Conservation (phyloP, 2,888 invertebrate species). For the Drosophila mercatorum region DNA sequence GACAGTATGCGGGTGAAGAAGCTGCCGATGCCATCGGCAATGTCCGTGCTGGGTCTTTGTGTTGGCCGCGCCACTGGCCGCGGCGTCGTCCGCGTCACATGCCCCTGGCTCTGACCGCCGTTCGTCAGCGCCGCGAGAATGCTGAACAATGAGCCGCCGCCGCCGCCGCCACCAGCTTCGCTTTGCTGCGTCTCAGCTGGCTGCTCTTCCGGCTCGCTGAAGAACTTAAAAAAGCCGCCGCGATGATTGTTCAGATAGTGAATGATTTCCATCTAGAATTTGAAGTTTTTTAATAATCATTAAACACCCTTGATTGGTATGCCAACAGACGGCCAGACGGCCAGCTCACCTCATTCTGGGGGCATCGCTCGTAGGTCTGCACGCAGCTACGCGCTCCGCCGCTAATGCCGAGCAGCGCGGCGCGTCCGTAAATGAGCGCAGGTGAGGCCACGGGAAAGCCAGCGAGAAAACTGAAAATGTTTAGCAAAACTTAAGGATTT, state of each 20-base stretch:
- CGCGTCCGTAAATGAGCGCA: constrained; percentile 90
- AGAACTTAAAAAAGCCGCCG: constrained; percentile 93
- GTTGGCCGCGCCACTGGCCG: constrained; percentile 61
- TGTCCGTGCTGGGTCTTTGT: constrained; percentile 68
- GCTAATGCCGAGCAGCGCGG: constrained; percentile 90
- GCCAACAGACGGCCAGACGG: not conserved
- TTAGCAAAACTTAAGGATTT: not conserved
- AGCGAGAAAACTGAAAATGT: constrained; percentile 77
- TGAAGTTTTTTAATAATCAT: constrained; percentile 41
- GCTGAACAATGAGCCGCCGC: constrained; percentile 69
- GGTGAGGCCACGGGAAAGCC: constrained; percentile 86
- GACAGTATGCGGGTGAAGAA: constrained; percentile 83
- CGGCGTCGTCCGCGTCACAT: constrained; percentile 65
- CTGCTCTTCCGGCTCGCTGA: constrained; percentile 86
- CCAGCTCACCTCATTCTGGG: constrained; percentile 86
- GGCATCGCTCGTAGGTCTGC: constrained; percentile 89
- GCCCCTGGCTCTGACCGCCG: constrained; percentile 41
- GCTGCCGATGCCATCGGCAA: constrained; percentile 81
- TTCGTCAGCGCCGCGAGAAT: constrained; percentile 81
- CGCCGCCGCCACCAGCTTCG: constrained; percentile 29
- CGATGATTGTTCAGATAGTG: constrained; percentile 93
- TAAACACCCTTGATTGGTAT: constrained; percentile 26
- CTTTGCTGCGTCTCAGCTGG: constrained; percentile 47
- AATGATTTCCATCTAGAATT: constrained; percentile 88
- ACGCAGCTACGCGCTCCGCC: constrained; percentile 84